Evolutionary conservation across 2,113 vertebrate genomes (phyloP).

Genomic region (Ciconia maguari): DNA sequence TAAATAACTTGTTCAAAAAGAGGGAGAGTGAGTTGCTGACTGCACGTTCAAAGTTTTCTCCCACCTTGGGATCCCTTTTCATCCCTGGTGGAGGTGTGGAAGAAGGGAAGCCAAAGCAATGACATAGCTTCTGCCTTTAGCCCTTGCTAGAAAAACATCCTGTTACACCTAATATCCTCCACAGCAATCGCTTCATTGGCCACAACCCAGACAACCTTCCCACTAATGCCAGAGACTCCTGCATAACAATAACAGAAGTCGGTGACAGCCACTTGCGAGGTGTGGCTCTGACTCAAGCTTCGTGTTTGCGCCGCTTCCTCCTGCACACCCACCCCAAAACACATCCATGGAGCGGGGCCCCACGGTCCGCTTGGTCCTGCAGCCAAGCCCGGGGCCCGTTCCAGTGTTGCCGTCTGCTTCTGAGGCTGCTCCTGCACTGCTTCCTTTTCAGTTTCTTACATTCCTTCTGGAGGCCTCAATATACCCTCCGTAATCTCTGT

Average conservation of each 20-base stretch:
- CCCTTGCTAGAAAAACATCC: conserved; percentile 29
- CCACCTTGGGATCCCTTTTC: conserved; percentile 16
- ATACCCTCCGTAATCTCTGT: rapidly evolving
- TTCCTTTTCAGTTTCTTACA: rapidly evolving
- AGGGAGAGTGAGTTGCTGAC: not conserved
- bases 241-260: not conserved
- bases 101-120: conserved; percentile 42
- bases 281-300: not conserved
- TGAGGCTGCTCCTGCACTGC: not conserved
- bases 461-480: not conserved
- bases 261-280: not conserved
- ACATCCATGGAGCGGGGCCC: rapidly evolving
- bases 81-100: conserved; percentile 14
- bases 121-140: conserved; percentile 27
- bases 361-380: rapidly evolving
- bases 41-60: not conserved
- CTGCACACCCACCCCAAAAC: not conserved
- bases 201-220: not conserved
- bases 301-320: not conserved
- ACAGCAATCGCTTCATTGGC: not conserved
- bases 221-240: not conserved
- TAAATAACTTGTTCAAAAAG: not conserved
- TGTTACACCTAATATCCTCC: conserved; percentile 8
- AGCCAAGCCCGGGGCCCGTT: not conserved
- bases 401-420: rapidly evolving